Conservation (phyloP, 2,888 invertebrate species). For the Chymomyza amoena region DNA sequence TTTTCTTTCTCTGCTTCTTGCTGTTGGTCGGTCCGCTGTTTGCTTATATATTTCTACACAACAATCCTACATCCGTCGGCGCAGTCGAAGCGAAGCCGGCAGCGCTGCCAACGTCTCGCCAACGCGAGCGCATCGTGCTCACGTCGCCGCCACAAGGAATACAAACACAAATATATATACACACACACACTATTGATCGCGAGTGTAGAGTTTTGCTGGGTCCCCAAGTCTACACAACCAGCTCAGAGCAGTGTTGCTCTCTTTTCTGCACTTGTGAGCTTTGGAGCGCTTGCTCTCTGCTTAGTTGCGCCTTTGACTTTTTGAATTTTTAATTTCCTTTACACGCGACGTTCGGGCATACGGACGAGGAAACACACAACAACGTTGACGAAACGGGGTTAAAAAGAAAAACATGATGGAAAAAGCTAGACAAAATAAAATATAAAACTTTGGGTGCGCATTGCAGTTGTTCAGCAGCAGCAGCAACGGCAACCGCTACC, state of each 20-base stretch:
- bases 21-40: conserved; percentile 38
- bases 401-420: conserved; percentile 70
- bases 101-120: conserved; percentile 40
- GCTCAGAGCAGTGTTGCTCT: conserved; percentile 11
- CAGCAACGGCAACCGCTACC: conserved; percentile 23
- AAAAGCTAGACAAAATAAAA: conserved; percentile 59
- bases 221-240: conserved; percentile 60
- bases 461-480: conserved; percentile 19
- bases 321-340: conserved; percentile 73
- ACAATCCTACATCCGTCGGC: conserved; percentile 67
- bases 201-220: conserved; percentile 34
- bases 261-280: conserved; percentile 35
- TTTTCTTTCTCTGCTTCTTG: conserved; percentile 44
- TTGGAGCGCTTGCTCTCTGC: conserved; percentile 13
- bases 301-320: conserved; percentile 67
- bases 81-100: conserved; percentile 11
- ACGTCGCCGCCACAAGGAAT: conserved; percentile 54
- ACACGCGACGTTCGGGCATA: conserved; percentile 50
- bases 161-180: conserved; percentile 27
- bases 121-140: conserved; percentile 30
- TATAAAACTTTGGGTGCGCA: conserved; percentile 55
- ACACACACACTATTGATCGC: conserved; percentile 2
- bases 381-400: conserved; percentile 68
- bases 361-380: conserved; percentile 44
- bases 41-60: conserved; percentile 37